Base-by-base conservation (phyloP, 2,888 invertebrate species). In the Tolmerus cingulatus region DNA sequence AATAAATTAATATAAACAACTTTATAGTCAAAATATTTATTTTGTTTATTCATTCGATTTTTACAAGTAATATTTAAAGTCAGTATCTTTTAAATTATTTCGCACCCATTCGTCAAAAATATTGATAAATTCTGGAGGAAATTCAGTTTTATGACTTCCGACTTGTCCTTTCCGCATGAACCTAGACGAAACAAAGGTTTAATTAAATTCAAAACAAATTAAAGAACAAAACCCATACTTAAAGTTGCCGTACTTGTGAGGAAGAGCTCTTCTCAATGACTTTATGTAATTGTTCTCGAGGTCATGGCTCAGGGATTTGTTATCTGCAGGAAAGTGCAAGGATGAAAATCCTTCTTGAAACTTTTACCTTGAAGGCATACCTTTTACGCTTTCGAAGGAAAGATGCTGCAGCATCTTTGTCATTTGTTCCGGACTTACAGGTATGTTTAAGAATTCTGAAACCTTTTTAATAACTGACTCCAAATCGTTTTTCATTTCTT, bases 151-250 rank as follows among this genome's bases (percentile, higher is more conserved):
- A n/a, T 86, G 51, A 40, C 74, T 46, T 3, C 85, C 85, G 14
- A 86, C 66, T 86, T 86, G 7, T 30, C 85, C 85, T 37, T 57
- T 43, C 37, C 85, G 55, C 43, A 86, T 74, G 46, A 86, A 86
- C 23, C 84, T 90, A 23, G 0, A 87, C 55, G 40, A 16, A 19
- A 74, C 27, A 27, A 66, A 43, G 5, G 14, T 23, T 66, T 66
- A 23, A 66, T 76, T 40, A 76, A 14, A 76, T 76, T 37, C 37
- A 76, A 76, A 76, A 34, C 34, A n/a, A 76, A 76, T 76, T 37
- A 40, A 16, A 3, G 34, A 27, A 37, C 66, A 66, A 19, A n/a
- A 5, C 12, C 14, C 40, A 27, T 40, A 76, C 40, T 76, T 76
- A 76, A 40, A 76, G 30, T 34, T 76, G 2, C 40, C 76, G 9